Percentiles rank a stretch among this genome's conserved stretches.
These are phyloP conservation scores for Mycalesis mineus DNA, from an alignment of 2,888 invertebrate genomes.

Conservation along the genomic window DNA sequence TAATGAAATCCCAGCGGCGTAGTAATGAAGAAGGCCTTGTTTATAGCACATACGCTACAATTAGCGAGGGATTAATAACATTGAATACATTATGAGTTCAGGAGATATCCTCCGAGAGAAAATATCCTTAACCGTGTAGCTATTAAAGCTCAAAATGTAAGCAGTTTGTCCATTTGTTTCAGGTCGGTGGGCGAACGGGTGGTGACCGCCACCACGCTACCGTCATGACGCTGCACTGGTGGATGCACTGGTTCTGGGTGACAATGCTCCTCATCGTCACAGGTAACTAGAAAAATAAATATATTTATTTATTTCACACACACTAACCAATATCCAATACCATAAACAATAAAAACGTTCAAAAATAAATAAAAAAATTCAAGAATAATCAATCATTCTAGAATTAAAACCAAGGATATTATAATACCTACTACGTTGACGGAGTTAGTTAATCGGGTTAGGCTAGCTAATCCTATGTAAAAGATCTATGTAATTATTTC, in stretches of 20 bases:
- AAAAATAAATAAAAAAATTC: too few relatives aligned
- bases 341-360: too few relatives aligned
- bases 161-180: constrained; percentile 31
- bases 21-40: constrained; percentile 18
- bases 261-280: constrained; percentile 74
- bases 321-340: too few relatives aligned
- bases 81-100: not conserved
- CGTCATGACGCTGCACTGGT: constrained; percentile 91
- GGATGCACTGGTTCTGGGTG: constrained; percentile 94
- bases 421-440: too few relatives aligned
- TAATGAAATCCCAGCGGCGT: constrained; percentile 19
- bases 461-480: too few relatives aligned
- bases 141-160: not conserved
- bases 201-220: constrained; percentile 44
- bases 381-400: too few relatives aligned
- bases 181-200: constrained; percentile 42
- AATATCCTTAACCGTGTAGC: too few relatives aligned
- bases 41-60: not conserved
- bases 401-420: too few relatives aligned
- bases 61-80: constrained; percentile 9
- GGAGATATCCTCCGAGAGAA: too few relatives aligned
- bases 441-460: too few relatives aligned
- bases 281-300: constrained; percentile 54
- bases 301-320: too few relatives aligned
- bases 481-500: too few relatives aligned